Percentiles rank a stretch among this genome's conserved stretches.
Evolutionary conservation across 2,797 vertebrate species (phyloP).

Genomic region (Rallus crepitans): DNA sequence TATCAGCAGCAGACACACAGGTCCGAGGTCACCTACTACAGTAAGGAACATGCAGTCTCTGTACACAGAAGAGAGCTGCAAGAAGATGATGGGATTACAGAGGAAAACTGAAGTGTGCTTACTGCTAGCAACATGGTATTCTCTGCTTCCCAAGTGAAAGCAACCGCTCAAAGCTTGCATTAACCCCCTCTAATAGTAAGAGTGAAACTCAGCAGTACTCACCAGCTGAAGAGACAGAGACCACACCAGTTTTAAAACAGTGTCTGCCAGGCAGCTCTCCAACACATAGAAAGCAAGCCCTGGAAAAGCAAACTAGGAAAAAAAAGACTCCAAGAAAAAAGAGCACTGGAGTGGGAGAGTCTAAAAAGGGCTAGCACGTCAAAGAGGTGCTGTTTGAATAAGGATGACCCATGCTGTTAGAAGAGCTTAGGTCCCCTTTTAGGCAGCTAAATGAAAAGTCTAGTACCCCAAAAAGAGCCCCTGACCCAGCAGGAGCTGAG

Average conservation of each 20-base stretch:
- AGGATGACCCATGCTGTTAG: background rate
- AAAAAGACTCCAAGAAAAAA: conserved; percentile 12
- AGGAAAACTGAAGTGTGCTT: background rate
- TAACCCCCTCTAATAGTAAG: background rate
- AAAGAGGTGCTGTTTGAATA: background rate
- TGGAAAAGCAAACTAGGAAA: conserved; percentile 20
- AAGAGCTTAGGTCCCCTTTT: background rate
- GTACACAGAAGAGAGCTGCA: background rate
- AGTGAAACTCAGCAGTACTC: background rate
- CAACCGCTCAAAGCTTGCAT: background rate
- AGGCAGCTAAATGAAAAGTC: background rate
- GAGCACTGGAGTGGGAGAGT: background rate
- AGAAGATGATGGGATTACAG: background rate
- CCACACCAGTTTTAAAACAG: background rate
- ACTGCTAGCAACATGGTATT: background rate
- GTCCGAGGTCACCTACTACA: background rate
- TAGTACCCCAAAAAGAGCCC: background rate
- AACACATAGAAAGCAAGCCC: background rate
- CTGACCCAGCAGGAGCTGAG: background rate
- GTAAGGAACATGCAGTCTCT: background rate
- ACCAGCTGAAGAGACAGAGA: background rate
- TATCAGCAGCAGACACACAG: background rate
- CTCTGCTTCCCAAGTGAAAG: background rate
- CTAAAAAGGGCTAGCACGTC: background rate
- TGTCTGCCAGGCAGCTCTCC: background rate